These are phyloP conservation scores for Heterocephalus glaber DNA, from an alignment of 2,113 vertebrate genomes.

Conservation along the genomic window DNA sequence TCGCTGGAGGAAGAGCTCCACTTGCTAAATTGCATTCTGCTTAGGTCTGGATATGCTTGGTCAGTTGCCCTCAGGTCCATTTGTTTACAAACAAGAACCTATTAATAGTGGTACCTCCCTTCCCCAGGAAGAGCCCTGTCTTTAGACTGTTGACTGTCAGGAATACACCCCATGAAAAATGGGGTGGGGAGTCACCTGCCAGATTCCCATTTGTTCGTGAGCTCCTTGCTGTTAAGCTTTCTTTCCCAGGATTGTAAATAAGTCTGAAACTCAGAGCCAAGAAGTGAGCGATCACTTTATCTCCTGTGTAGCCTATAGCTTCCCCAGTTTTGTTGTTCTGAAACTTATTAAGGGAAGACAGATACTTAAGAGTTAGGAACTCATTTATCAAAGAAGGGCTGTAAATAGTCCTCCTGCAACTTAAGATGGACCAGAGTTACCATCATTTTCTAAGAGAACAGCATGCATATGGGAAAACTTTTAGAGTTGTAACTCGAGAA, in stretches of 20 bases:
- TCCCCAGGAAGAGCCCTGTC: neutral
- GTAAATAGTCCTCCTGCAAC: neutral
- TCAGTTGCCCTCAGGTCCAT: neutral
- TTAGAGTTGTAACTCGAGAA: neutral
- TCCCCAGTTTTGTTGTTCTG: neutral
- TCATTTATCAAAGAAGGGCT: neutral
- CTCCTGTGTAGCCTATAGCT: neutral
- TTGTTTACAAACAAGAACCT: constrained; percentile 41
- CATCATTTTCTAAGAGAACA: neutral
- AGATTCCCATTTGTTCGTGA: neutral
- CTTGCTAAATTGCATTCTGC: neutral
- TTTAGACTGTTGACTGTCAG: neutral
- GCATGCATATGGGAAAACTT: neutral
- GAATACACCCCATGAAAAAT: neutral
- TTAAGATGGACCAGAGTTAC: neutral
- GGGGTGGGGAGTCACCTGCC: rapidly evolving
- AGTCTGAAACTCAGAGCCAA: neutral
- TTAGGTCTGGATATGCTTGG: neutral
- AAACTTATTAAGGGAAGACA: neutral
- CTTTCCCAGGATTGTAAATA: neutral
- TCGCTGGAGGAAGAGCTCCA: neutral
- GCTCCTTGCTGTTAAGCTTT: neutral
- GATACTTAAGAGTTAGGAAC: neutral
- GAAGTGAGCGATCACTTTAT: neutral
- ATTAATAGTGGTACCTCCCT: neutral